Evolutionary conservation across 2,888 invertebrate species (phyloP).

Genomic region (Pollenia labialis): DNA sequence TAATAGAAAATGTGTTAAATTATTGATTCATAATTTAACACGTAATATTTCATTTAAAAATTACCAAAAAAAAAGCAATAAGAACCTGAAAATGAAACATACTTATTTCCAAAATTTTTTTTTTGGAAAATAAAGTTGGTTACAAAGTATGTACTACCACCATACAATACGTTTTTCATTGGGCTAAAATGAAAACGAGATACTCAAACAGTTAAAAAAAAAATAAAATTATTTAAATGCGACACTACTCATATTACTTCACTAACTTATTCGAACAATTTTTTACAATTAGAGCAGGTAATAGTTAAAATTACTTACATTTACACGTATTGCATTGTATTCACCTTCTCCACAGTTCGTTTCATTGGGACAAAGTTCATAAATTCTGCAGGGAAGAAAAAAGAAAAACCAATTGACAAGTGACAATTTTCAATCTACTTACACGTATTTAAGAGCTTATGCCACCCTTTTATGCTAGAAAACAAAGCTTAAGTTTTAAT

Average conservation of each 20-base stretch:
- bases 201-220: constrained; percentile 50
- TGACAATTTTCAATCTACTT: constrained; percentile 70
- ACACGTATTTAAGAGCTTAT: constrained; percentile 70
- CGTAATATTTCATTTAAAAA: neutral
- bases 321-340: constrained; percentile 82
- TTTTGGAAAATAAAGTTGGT: constrained; percentile 3
- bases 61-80: neutral
- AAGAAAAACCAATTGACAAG: constrained; percentile 61
- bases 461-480: constrained; percentile 66
- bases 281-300: constrained; percentile 51
- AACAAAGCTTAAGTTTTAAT: constrained; percentile 68
- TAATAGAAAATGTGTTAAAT: constrained; percentile 43
- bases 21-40: constrained; percentile 21
- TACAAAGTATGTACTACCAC: neutral
- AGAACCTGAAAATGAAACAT: neutral
- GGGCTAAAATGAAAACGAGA: constrained; percentile 43
- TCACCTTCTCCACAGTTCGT: constrained; percentile 82
- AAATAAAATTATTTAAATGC: constrained; percentile 24
- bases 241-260: constrained; percentile 55
- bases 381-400: constrained; percentile 78
- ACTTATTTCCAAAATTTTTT: neutral
- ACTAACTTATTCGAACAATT: constrained; percentile 26
- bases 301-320: constrained; percentile 78
- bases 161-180: constrained; percentile 3
- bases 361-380: constrained; percentile 82